Conservation (phyloP, 1,140 invertebrate species). For the Cotesia glomerata region DNA sequence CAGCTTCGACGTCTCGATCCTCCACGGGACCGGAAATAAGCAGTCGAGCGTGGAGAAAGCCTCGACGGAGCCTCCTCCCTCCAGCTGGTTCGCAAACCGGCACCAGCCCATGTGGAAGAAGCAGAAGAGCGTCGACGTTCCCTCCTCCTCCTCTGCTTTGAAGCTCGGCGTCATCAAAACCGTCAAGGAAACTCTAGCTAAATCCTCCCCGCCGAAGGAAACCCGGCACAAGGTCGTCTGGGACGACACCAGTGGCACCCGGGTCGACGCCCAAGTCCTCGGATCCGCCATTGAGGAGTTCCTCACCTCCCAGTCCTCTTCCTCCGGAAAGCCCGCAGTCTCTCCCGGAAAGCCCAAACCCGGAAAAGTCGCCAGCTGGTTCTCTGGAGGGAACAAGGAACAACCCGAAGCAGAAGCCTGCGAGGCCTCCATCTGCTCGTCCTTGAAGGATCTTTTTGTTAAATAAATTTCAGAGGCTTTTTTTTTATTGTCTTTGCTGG, state of each 20-base stretch:
- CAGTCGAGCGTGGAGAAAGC: conserved; percentile 48
- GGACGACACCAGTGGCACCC: conserved; percentile 75
- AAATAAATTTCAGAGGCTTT: conserved; percentile 64
- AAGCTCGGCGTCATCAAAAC: conserved; percentile 54
- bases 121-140: conserved; percentile 60
- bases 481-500: conserved; percentile 38
- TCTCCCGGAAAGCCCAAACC: conserved; percentile 54
- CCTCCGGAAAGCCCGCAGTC: conserved; percentile 45
- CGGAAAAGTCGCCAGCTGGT: conserved; percentile 63
- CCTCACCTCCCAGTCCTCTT: conserved; percentile 62
- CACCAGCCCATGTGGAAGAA: conserved; percentile 76
- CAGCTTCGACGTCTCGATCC: conserved; percentile 80
- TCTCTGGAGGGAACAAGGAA: conserved; percentile 63
- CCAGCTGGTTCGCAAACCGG: conserved; percentile 77
- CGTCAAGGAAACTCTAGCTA: conserved; percentile 64
- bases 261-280: conserved; percentile 76
- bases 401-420: conserved; percentile 73
- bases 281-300: conserved; percentile 84
- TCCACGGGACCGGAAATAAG: conserved; percentile 64
- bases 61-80: conserved; percentile 51
- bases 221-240: conserved; percentile 67
- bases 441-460: conserved; percentile 82
- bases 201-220: conserved; percentile 53
- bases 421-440: conserved; percentile 78
- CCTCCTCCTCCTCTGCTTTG: conserved; percentile 43